phyloP scores from a whole-genome alignment of 1,140 invertebrate species.

The Leptinotarsa undecemlineata region DNA sequence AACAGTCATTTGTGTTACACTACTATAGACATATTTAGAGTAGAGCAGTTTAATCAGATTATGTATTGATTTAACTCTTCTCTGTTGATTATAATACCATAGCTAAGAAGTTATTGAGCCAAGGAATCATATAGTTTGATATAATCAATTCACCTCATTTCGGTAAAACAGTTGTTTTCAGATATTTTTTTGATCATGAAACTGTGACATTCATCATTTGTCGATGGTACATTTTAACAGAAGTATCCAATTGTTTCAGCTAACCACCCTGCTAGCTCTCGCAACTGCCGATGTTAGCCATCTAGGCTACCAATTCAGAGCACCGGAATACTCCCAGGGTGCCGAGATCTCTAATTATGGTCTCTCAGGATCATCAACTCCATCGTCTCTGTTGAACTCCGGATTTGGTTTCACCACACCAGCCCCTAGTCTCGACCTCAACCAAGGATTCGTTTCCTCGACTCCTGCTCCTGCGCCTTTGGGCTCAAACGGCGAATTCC shows the following conservation, averaged over 20 bases:
- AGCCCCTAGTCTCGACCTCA: background rate
- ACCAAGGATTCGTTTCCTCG: slow-evolving; percentile 6
- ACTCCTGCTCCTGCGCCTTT: slow-evolving; percentile 16
- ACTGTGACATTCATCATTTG: too few species aligned
- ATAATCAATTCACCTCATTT: too few species aligned
- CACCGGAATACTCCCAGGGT: background rate
- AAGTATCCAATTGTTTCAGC: background rate
- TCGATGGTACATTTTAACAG: too few species aligned
- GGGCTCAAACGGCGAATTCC: background rate
- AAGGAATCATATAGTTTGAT: too few species aligned
- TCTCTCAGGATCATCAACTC: background rate
- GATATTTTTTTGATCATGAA: too few species aligned
- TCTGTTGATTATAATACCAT: too few species aligned
- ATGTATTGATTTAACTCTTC: too few species aligned
- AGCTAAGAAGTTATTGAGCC: too few species aligned
- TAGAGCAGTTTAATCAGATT: too few species aligned
- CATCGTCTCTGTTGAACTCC: background rate
- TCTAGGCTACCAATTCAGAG: background rate
- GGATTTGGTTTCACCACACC: slow-evolving; percentile 11
- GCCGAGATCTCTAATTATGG: background rate
- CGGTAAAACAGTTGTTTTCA: too few species aligned
- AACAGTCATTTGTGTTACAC: too few species aligned
- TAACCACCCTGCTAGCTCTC: background rate
- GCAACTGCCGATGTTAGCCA: slow-evolving; percentile 10
- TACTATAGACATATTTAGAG: too few species aligned